Conservation (phyloP, 2,888 invertebrate species). For the Drosophila acutilabella region DNA sequence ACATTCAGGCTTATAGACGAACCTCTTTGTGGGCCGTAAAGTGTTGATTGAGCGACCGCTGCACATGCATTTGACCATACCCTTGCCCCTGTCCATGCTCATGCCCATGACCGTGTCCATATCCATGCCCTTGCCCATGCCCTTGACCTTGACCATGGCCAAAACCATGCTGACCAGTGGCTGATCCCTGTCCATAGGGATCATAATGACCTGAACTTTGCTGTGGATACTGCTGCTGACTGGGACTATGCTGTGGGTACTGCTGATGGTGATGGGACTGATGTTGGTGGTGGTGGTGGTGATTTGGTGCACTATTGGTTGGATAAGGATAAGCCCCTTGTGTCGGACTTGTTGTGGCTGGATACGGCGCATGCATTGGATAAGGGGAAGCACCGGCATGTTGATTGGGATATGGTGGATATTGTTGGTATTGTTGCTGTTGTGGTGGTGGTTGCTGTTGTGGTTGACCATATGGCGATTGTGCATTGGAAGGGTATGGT, state of each 20-base stretch:
- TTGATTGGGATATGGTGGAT: constrained; percentile 51
- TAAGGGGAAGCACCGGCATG: constrained; percentile 45
- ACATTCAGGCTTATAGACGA: constrained; percentile 60
- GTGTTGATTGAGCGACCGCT: constrained; percentile 52
- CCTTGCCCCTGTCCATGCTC: constrained; percentile 27
- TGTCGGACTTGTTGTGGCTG: constrained; percentile 10
- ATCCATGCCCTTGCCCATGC: constrained; percentile 36
- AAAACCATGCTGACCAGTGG: constrained; percentile 63
- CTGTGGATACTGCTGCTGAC: constrained; percentile 37
- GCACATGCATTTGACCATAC: constrained; percentile 47
- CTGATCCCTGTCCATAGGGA: constrained; percentile 58
- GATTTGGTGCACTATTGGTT: too few relatives aligned
- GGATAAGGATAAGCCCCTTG: constrained; percentile 61
- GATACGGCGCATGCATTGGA: constrained; percentile 59
- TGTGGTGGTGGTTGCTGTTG: constrained; percentile 49
- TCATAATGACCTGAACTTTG: constrained; percentile 38
- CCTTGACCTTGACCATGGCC: constrained; percentile 64
- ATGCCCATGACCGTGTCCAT: constrained; percentile 57
- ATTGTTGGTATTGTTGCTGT: constrained; percentile 49
- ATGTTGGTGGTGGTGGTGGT: constrained; percentile 23
- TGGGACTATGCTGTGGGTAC: constrained; percentile 2
- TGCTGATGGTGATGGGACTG: not conserved
- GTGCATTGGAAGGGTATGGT: constrained; percentile 56
- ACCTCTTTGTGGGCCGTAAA: constrained; percentile 80
- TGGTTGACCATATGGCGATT: constrained; percentile 4